Evolutionary conservation across 1,140 invertebrate genomes (phyloP).

Genomic region (Berghia stephanieae): DNA sequence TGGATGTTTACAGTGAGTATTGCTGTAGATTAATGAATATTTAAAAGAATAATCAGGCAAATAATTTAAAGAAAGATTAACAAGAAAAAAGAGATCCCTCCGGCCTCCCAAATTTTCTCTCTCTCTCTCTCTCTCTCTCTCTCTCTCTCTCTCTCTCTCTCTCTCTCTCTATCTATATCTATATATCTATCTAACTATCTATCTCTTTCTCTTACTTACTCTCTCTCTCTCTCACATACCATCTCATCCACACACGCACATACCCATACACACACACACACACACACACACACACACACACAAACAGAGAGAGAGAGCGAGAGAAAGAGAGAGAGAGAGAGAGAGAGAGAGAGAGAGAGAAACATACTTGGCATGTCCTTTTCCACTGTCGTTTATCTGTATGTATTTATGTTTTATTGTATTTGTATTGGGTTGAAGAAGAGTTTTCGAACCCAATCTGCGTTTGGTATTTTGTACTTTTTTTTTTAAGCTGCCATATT

Average conservation of each 20-base stretch:
- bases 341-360: background rate
- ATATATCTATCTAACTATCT: background rate
- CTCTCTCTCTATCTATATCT: background rate
- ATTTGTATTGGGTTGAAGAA: background rate
- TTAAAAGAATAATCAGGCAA: background rate
- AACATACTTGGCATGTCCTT: background rate
- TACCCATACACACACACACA: background rate
- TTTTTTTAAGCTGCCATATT: too few species aligned
- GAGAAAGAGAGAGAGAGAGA: background rate
- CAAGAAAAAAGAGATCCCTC: too few species aligned
- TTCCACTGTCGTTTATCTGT: background rate
- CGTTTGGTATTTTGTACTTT: background rate
- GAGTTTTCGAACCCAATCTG: background rate
- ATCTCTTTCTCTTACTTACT: background rate
- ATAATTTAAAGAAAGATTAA: too few species aligned
- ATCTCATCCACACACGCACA: background rate
- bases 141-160: conserved; percentile 13
- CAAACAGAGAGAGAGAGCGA: background rate
- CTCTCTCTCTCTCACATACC: background rate
- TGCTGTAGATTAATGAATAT: too few species aligned
- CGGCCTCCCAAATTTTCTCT: too few species aligned
- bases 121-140: conserved; percentile 28
- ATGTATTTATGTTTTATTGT: background rate
- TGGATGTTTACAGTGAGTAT: too few species aligned
- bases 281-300: background rate